These are phyloP conservation scores for Leucoma salicis DNA, from an alignment of 2,888 invertebrate species.

Conservation along the genomic window DNA sequence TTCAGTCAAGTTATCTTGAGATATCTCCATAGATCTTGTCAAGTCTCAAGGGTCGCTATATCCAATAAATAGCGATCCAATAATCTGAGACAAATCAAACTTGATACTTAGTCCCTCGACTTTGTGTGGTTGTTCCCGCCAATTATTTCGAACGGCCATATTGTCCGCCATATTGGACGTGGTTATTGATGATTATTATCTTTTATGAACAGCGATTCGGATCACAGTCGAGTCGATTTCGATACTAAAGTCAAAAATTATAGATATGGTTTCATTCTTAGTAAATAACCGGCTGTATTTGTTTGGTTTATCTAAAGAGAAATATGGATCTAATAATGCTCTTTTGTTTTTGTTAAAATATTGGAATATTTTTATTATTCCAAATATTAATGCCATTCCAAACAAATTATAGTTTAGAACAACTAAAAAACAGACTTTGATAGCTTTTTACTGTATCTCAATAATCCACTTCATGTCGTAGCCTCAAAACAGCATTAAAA, in stretches of 20 bases:
- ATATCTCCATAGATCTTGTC: background rate
- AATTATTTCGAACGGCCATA: slow-evolving; percentile 41
- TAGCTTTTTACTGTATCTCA: too few relatives aligned
- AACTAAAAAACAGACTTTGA: too few relatives aligned
- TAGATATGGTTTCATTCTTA: slow-evolving; percentile 43
- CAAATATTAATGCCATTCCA: too few relatives aligned
- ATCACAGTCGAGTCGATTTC: slow-evolving; percentile 41
- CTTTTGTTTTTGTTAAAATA: too few relatives aligned
- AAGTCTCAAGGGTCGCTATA: slow-evolving; percentile 3
- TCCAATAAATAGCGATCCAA: slow-evolving; percentile 9
- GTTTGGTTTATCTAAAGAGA: too few relatives aligned
- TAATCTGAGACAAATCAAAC: slow-evolving; percentile 18
- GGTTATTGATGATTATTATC: slow-evolving; percentile 50
- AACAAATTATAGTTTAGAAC: too few relatives aligned
- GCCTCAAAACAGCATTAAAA: too few relatives aligned
- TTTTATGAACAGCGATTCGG: slow-evolving; percentile 44
- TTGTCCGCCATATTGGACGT: slow-evolving; percentile 37
- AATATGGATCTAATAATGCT: too few relatives aligned
- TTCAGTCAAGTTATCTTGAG: background rate
- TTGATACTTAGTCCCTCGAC: slow-evolving; percentile 14
- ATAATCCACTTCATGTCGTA: too few relatives aligned
- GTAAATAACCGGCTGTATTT: too few relatives aligned
- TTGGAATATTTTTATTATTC: too few relatives aligned
- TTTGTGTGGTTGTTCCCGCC: slow-evolving; percentile 33
- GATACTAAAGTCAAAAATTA: slow-evolving; percentile 35